These are phyloP conservation scores for Proteles cristata DNA, from an alignment of 2,113 vertebrate genomes.

Conservation along the genomic window DNA sequence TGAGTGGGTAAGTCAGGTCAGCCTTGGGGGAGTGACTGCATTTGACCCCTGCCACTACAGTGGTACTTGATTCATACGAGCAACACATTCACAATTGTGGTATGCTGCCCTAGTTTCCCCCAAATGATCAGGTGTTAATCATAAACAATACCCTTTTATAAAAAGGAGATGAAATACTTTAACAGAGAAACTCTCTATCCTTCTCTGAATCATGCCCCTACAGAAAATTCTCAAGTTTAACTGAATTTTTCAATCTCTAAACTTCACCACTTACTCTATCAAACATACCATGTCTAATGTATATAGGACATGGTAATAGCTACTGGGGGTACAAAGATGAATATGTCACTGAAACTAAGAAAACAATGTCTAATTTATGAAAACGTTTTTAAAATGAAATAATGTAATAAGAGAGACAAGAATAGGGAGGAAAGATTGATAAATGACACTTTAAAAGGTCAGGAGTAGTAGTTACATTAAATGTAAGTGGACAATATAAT, in stretches of 20 bases:
- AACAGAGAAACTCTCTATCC: not conserved
- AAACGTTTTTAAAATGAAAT: not conserved
- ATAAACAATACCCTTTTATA: not conserved
- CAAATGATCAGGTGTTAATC: not conserved
- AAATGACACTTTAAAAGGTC: not conserved
- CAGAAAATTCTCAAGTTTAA: not conserved
- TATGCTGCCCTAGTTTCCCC: not conserved
- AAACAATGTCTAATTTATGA: not conserved
- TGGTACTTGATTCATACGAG: not conserved
- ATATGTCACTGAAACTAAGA: not conserved
- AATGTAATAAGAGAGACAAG: not conserved
- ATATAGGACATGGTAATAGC: not conserved
- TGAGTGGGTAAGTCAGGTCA: not conserved
- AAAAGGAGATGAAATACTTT: not conserved
- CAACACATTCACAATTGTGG: not conserved
- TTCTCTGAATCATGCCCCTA: not conserved
- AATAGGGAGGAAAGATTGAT: not conserved
- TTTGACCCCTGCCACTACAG: not conserved
- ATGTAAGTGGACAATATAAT: slow-evolving; percentile 4
- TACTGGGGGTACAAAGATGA: not conserved
- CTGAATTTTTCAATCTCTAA: not conserved
- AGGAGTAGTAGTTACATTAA: not conserved
- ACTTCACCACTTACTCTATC: not conserved
- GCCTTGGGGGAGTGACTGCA: not conserved
- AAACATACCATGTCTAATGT: not conserved